Evolutionary conservation across 2,797 vertebrate species (phyloP), one percentile per base, ranked within the genome.

Genomic region (Eremophila alpestris): DNA sequence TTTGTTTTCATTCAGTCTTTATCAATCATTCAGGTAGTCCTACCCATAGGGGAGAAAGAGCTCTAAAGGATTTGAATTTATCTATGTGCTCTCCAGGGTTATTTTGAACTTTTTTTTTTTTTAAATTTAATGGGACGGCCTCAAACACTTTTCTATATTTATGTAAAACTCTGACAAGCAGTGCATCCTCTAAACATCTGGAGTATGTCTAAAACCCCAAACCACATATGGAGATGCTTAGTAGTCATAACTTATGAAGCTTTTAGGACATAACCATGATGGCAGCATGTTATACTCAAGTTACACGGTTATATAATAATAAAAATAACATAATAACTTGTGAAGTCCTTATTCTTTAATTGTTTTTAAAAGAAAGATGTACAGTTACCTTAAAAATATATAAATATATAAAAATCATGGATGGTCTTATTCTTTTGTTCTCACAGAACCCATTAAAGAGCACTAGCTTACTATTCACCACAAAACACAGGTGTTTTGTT

Each of bases 361-460:
- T 36, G 4, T 26, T 78, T 79, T 71, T 45, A 60, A 41, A 43
- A 64, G 17, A 58, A 76, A 68, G 6, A 70, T 84, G 9, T 16
- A 19, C 34, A 75, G 34, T 23, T 93, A 62, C 26, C 24, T 63
- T 59, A 16, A 15, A 24, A 36, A 5, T 30, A 29, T 62, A 27
- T n/a, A n/a, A 59, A 6, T 30, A 22, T 32, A 7, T 67, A 86
- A 69, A 7, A 14, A 55, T 32, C 6, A 16, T 18, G 41, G 15
- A 10, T 13, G 69, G 38, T n/a, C 15, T 86, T 5, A 16, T 92
- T 96, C 38, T 64, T 81, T 89, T 94, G 26, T 95, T 93, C 40
- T 94, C 82, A 93, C 16, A 65, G 41, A 89, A 78, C 36, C 7
- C 69, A 89, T 94, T 94, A 78, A 93, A 89, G 86, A 82, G 60